Evolutionary conservation across 92 coral and sea anemone species (phyloP).

Genomic region (Palythoa caribaeorum): DNA sequence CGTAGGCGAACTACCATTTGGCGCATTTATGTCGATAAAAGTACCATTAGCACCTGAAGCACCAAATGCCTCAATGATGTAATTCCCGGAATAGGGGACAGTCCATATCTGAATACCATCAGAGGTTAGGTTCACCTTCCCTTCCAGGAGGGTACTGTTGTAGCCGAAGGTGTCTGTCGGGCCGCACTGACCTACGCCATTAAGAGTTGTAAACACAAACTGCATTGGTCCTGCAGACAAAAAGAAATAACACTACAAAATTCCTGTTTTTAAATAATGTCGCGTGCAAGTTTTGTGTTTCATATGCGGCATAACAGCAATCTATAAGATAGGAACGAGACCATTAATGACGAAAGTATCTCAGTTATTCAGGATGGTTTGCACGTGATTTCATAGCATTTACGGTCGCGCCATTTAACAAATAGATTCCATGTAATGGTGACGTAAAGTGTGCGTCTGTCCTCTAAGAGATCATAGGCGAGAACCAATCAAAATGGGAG

Average conservation of each 20-base stretch:
- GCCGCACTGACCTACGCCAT: slow-evolving; percentile 69
- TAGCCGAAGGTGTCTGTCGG: slow-evolving; percentile 72
- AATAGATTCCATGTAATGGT: no score
- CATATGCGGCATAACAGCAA: no score
- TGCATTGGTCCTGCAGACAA: not conserved
- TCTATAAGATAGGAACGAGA: no score
- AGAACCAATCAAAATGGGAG: no score
- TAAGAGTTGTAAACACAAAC: slow-evolving; percentile 70
- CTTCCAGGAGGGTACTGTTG: slow-evolving; percentile 70
- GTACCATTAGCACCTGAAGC: slow-evolving; percentile 90
- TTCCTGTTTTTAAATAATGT: not conserved
- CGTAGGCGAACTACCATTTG: not conserved
- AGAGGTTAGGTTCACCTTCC: slow-evolving; percentile 56
- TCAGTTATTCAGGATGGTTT: no score
- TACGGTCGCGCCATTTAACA: no score
- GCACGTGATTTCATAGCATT: no score
- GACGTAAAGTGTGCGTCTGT: no score
- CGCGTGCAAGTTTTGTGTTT: no score
- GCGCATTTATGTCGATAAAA: not conserved
- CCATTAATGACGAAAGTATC: no score
- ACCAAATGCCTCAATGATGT: slow-evolving; percentile 83
- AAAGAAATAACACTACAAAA: not conserved
- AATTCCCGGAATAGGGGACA: slow-evolving; percentile 82
- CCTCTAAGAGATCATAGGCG: no score
- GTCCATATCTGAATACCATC: slow-evolving; percentile 87